Evolutionary conservation across 1,140 invertebrate species (phyloP).

Genomic region (Ruditapes philippinarum): DNA sequence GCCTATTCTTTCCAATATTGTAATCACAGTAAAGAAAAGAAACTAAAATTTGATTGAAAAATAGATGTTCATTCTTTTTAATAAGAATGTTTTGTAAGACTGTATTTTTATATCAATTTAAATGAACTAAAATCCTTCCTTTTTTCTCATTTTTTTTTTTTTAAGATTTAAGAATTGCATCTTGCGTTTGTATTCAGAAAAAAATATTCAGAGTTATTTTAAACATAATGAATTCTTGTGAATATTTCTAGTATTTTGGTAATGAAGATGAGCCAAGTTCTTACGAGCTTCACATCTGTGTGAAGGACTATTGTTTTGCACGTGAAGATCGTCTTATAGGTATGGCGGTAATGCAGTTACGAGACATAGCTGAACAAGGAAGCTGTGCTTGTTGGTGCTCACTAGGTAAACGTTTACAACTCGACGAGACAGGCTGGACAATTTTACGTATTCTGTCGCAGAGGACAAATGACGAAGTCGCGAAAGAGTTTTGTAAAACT

Average conservation of each 20-base stretch:
- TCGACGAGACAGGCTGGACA: conserved; percentile 99
- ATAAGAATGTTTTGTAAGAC: too few relatives aligned
- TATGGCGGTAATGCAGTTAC: conserved; percentile 98
- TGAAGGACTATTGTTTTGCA: conserved; percentile 99
- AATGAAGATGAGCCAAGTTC: conserved; percentile 98
- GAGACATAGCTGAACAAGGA: conserved; percentile 98
- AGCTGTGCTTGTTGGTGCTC: conserved; percentile 98
- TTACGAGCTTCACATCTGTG: conserved; percentile 99
- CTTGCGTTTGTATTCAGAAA: too few relatives aligned
- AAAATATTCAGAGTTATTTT: too few relatives aligned
- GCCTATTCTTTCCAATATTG: too few relatives aligned
- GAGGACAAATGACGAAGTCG: conserved; percentile 99
- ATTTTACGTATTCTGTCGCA: conserved; percentile 99
- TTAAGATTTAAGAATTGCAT: too few relatives aligned
- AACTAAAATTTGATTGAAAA: too few relatives aligned
- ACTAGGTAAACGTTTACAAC: conserved; percentile 97
- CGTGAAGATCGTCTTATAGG: conserved; percentile 98
- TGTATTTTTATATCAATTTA: too few relatives aligned
- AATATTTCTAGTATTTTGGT: conserved; percentile 99
- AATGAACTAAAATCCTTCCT: too few relatives aligned
- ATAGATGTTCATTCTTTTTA: too few relatives aligned
- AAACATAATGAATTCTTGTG: too few relatives aligned
- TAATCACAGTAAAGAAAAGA: too few relatives aligned
- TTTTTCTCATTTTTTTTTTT: too few relatives aligned
- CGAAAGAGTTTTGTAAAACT: conserved; percentile 99